phyloP scores from a whole-genome alignment of 2,888 invertebrate species.

The Tenthredo livida region DNA sequence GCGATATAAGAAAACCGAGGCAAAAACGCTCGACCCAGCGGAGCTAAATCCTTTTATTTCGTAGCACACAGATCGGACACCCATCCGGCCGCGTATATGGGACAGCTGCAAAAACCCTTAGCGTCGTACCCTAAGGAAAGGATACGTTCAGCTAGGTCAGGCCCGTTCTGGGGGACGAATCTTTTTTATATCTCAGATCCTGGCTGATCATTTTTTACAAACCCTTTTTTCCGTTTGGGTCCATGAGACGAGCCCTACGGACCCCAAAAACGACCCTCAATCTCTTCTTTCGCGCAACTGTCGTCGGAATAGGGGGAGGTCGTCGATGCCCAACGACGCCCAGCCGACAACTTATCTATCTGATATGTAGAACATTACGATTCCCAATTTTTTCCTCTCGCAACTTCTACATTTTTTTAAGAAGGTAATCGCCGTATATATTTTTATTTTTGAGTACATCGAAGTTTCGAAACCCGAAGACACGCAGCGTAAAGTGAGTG shows the following conservation, averaged over 20 bases:
- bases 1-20: not conserved
- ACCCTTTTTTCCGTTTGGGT: conserved; percentile 73
- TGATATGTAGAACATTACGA: not conserved
- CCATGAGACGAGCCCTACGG: conserved; percentile 56
- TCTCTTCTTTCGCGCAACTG: conserved; percentile 72
- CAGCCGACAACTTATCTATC: not conserved
- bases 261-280: conserved; percentile 49
- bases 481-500: not conserved
- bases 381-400: not conserved
- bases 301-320: conserved; percentile 60
- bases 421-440: not conserved
- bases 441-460: not conserved
- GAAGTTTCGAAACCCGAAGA: not conserved
- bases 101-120: conserved; percentile 76
- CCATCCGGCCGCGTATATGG: conserved; percentile 54
- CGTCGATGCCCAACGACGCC: conserved; percentile 15
- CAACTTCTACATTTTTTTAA: not conserved
- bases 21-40: conserved; percentile 33
- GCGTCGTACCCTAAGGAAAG: conserved; percentile 67
- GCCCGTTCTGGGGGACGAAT: conserved; percentile 66
- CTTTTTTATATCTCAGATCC: conserved; percentile 73
- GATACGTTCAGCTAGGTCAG: conserved; percentile 65
- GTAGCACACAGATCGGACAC: conserved; percentile 48
- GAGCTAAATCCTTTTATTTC: conserved; percentile 35
- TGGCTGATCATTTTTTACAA: conserved; percentile 76